Evolutionary conservation across 2,888 invertebrate genomes (phyloP).

Genomic region (Cotesia congregata): DNA sequence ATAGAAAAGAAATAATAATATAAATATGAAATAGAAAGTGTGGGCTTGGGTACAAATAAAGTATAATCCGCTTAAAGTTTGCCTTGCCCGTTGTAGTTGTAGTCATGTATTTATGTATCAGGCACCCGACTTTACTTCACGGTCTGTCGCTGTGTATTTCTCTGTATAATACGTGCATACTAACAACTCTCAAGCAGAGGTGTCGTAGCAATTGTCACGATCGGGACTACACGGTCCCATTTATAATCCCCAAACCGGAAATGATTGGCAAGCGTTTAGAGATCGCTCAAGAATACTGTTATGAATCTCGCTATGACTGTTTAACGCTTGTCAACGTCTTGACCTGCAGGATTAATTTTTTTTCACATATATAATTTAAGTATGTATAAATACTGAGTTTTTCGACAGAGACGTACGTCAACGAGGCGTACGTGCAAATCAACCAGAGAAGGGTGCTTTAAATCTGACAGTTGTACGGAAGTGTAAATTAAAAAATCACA

Average conservation of each 20-base stretch:
- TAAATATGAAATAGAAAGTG: conserved; percentile 7
- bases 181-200: conserved; percentile 32
- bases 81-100: conserved; percentile 45
- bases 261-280: conserved; percentile 71
- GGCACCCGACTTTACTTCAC: conserved; percentile 59
- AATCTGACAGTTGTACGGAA: conserved; percentile 13
- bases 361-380: background rate
- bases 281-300: conserved; percentile 45
- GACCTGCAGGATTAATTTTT: conserved; percentile 34
- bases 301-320: conserved; percentile 19
- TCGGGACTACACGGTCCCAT: conserved; percentile 18
- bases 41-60: conserved; percentile 34
- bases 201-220: conserved; percentile 41
- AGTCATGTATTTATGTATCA: conserved; percentile 16
- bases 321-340: conserved; percentile 32
- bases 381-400: background rate
- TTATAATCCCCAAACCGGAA: conserved; percentile 70
- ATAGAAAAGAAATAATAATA: conserved; percentile 29
- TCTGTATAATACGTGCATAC: background rate
- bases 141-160: conserved; percentile 44
- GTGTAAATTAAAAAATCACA: conserved; percentile 5
- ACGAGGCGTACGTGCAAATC: background rate
- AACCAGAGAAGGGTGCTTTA: background rate
- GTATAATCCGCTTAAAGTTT: conserved; percentile 48
- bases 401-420: background rate